A percentile compares a stretch with the other conserved stretches of the same genome.
Evolutionary conservation across 1,140 invertebrate species (phyloP).

Genomic region (Agrypnia vestita): DNA sequence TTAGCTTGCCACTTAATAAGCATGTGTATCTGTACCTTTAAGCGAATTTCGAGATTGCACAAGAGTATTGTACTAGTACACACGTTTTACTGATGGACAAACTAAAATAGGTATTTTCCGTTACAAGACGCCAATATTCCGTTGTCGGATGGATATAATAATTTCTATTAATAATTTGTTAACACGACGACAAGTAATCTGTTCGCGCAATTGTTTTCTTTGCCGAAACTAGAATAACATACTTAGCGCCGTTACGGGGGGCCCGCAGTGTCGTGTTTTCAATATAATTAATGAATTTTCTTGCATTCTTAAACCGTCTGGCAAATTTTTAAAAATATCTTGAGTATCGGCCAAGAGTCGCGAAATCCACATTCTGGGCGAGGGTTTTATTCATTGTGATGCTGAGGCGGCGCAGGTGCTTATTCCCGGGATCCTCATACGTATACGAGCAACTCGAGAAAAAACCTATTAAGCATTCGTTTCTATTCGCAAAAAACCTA

Average conservation of each 20-base stretch:
- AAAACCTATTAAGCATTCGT: too few species aligned
- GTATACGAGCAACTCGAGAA: too few species aligned
- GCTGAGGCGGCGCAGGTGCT: background rate
- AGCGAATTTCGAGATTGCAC: background rate
- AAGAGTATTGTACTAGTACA: too few species aligned
- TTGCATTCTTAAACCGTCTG: constrained; percentile 35
- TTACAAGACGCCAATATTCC: too few species aligned
- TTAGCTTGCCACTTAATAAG: too few species aligned
- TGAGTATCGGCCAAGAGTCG: constrained; percentile 7
- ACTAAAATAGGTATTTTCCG: too few species aligned
- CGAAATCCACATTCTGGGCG: background rate
- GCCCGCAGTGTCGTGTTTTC: constrained; percentile 2
- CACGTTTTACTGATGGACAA: too few species aligned
- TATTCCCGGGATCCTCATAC: too few species aligned
- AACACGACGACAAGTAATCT: background rate
- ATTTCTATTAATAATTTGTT: background rate
- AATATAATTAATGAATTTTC: constrained; percentile 18
- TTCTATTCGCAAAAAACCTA: too few species aligned
- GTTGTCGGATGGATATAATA: too few species aligned
- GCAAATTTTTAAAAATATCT: constrained; percentile 42
- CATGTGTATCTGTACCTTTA: too few species aligned
- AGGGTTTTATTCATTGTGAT: constrained; percentile 13
- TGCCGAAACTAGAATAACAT: background rate
- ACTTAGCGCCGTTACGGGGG: background rate
- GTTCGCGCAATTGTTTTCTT: background rate